Percentiles rank a stretch among this genome's conserved stretches.
Conservation (phyloP, 2,888 invertebrate genomes). For the Dorcus hopei region DNA sequence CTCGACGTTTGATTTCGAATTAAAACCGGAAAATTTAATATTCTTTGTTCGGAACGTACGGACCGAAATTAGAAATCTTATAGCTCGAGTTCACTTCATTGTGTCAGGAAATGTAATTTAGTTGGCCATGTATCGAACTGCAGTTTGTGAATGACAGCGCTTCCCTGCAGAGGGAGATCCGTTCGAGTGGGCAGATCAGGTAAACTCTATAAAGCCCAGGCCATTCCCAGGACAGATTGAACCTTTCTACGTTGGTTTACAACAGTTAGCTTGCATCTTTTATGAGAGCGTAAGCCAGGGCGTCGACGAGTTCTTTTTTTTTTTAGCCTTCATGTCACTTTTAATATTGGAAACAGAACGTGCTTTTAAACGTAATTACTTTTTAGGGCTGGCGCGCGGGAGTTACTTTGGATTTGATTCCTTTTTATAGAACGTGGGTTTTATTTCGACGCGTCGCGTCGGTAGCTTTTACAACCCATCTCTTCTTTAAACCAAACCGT, state of each 20-base stretch:
- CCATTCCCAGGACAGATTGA: conserved; percentile 21
- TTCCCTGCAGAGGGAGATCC: conserved; percentile 12
- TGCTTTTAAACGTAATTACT: too few relatives aligned
- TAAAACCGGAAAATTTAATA: too few relatives aligned
- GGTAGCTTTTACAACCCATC: too few relatives aligned
- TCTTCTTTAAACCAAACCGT: too few relatives aligned
- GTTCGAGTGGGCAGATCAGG: conserved; percentile 15
- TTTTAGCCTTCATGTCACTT: too few relatives aligned
- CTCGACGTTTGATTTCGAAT: too few relatives aligned
- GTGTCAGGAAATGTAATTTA: conserved; percentile 16
- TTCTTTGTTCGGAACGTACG: not conserved
- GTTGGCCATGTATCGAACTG: conserved; percentile 15
- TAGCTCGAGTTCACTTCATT: conserved; percentile 9
- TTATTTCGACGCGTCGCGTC: too few relatives aligned
- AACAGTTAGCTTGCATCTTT: conserved; percentile 24
- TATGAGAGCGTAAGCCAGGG: conserved; percentile 11
- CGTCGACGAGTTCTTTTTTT: too few relatives aligned
- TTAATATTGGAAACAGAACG: too few relatives aligned
- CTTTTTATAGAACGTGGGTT: too few relatives aligned
- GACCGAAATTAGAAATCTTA: not conserved
- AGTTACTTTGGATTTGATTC: too few relatives aligned
- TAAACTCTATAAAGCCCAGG: conserved; percentile 20
- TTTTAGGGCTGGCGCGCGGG: too few relatives aligned
- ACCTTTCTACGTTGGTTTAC: conserved; percentile 15
- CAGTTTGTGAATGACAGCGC: conserved; percentile 13